Percentiles rank a stretch among this genome's conserved stretches.
Conservation (phyloP, 2,888 invertebrate genomes). For the Gymnoscelis rufifasciata region DNA sequence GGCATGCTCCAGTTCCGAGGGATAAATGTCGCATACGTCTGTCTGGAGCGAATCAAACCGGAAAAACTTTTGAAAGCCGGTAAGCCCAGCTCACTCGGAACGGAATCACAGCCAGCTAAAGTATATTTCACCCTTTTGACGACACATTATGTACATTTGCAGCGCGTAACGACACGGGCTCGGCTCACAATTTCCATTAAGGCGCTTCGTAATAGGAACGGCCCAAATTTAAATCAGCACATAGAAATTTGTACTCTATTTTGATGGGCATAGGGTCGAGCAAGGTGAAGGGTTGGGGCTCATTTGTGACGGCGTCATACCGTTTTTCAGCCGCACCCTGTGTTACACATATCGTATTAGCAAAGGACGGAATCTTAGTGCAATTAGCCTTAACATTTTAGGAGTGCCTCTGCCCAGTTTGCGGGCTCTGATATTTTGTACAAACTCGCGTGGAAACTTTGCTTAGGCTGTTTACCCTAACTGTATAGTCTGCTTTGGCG, state of each 20-base stretch:
- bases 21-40: conserved; percentile 36
- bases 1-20: conserved; percentile 23
- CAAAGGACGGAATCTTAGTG: conserved; percentile 75
- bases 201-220: conserved; percentile 50
- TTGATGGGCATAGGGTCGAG: conserved; percentile 27
- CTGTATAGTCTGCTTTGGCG: too few relatives aligned
- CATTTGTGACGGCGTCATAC: conserved; percentile 45
- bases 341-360: conserved; percentile 77
- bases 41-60: conserved; percentile 57
- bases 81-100: conserved; percentile 56
- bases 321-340: conserved; percentile 53
- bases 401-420: conserved; percentile 48
- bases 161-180: conserved; percentile 75
- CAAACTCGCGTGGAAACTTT: conserved; percentile 10
- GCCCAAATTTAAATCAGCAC: conserved; percentile 47
- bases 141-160: conserved; percentile 78
- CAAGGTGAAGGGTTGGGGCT: conserved; percentile 25
- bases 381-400: conserved; percentile 74
- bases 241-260: conserved; percentile 47
- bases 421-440: conserved; percentile 34
- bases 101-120: conserved; percentile 73
- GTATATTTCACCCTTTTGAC: conserved; percentile 78
- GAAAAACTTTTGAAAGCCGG: conserved; percentile 66
- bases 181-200: conserved; percentile 78
- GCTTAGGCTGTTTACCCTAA: conserved; percentile 5